A percentile compares a stretch with the other conserved stretches of the same genome.
Evolutionary conservation across 2,888 invertebrate genomes (phyloP).

Genomic region (Peribatodes rhomboidaria): DNA sequence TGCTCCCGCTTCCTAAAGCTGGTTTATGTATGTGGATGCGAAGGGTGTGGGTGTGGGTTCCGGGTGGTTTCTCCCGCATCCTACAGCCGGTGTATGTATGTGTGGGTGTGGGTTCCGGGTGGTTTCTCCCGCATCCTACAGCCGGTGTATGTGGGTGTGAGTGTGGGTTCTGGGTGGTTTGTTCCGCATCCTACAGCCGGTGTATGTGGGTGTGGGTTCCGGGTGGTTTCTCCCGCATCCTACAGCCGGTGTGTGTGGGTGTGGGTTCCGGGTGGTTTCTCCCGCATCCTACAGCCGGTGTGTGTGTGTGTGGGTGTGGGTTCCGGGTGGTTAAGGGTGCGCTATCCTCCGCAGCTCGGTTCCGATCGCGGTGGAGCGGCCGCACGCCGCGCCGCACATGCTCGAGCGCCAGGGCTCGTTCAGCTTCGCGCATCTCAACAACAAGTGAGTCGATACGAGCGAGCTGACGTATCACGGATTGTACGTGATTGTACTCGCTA

Average conservation of each 20-base stretch:
- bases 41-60: no score
- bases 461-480: not conserved
- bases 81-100: no score
- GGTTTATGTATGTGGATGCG: not conserved
- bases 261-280: no score
- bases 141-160: no score
- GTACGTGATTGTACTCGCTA: not conserved
- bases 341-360: conserved; percentile 66
- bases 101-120: conserved; percentile 5
- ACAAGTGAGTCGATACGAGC: conserved; percentile 66
- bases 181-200: not conserved
- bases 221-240: no score
- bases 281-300: no score
- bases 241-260: no score
- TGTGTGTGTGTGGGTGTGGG: conserved; percentile 5
- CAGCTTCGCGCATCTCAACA: conserved; percentile 93
- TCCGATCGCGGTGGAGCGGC: conserved; percentile 97
- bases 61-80: no score
- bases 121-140: not conserved
- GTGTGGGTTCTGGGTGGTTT: no score
- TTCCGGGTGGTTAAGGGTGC: conserved; percentile 10
- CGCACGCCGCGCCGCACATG: conserved; percentile 97
- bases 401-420: conserved; percentile 98
- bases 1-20: not conserved
- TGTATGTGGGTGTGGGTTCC: not conserved